Evolutionary conservation across 1,140 invertebrate genomes (phyloP), one percentile per base, ranked within the genome.

Genomic region (Caerostris extrusa): DNA sequence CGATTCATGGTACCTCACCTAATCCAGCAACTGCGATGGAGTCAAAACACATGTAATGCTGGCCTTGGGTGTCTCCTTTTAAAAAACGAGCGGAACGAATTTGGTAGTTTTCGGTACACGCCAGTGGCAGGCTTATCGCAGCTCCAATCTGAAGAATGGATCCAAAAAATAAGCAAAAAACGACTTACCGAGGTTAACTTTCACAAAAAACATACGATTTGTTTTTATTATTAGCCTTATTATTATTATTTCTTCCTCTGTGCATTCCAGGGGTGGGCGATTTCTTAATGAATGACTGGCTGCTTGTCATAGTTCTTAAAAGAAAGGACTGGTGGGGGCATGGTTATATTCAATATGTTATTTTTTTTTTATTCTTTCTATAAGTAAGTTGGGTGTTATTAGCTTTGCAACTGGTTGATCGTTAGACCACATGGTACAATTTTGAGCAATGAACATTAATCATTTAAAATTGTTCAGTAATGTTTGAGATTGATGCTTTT

Each of bases 61-160:
- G 86, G 10, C 86, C 86, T 88, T 88, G 86, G 86, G 86, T 88
- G 86, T 58, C 86, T 58, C 86, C 86, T 88, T 64, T 64, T 61
- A 53, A 64, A n/a, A 81, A 88, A 88, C 50, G 61, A 88, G 53
- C 86, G 86, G 86, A 88, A 88, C 86, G 86, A 88, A 88, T 88
- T 64, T 64, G 86, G 86, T 53, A 64, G 86, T 64, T 88, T 88
- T 88, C 86, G 50, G 60, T 55, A 34, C 83, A 85, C 57, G 83
- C 56, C 83, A 57, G 83, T 58, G 83, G 57, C 12, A 64, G n/a
- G 58, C n/a, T 67, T 88, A 88, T 88, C 86, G 60, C 12, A 55
- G n/a, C n/a, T 5, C 17, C 34, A 64, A 88, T 88, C 86, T 34
- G 86, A 67, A 53, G 56, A 88, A 57, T 55, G 86, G 53, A 12